These are phyloP conservation scores for Dermochelys coriacea DNA, from an alignment of 2,797 vertebrate species.

Conservation along the genomic window DNA sequence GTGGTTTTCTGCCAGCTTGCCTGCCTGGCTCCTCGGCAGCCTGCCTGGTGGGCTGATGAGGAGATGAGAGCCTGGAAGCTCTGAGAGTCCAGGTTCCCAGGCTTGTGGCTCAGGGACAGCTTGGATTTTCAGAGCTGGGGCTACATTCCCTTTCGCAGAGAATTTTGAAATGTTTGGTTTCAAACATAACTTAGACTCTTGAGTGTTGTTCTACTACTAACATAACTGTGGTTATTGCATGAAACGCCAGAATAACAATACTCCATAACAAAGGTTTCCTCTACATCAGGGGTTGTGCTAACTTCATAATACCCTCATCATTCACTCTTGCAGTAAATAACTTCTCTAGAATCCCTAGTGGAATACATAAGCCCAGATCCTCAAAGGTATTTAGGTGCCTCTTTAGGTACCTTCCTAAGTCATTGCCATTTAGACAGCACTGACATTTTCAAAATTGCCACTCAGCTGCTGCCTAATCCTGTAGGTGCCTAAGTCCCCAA, in stretches of 20 bases:
- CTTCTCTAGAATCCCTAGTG: neutral
- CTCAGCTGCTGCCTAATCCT: neutral
- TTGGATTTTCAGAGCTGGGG: neutral
- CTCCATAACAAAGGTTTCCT: neutral
- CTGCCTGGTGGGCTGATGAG: rapidly evolving
- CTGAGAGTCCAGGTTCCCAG: neutral
- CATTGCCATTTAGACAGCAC: neutral
- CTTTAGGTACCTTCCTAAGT: neutral
- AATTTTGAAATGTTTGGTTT: neutral
- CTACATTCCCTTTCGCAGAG: neutral
- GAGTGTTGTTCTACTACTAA: neutral
- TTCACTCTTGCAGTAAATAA: neutral
- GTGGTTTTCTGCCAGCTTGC: neutral
- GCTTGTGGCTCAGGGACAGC: rapidly evolving
- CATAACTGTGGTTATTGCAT: neutral
- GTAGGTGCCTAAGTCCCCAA: neutral
- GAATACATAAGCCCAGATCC: neutral
- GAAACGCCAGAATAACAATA: neutral
- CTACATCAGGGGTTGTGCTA: neutral
- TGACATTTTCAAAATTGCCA: neutral
- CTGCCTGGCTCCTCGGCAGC: neutral
- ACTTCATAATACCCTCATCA: neutral
- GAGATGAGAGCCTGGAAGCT: rapidly evolving
- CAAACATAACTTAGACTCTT: too few species aligned
- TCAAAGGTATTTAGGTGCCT: neutral